These are phyloP conservation scores for Paratrypauchen microcephalus DNA, from an alignment of 2,797 vertebrate genomes.

Conservation along the genomic window DNA sequence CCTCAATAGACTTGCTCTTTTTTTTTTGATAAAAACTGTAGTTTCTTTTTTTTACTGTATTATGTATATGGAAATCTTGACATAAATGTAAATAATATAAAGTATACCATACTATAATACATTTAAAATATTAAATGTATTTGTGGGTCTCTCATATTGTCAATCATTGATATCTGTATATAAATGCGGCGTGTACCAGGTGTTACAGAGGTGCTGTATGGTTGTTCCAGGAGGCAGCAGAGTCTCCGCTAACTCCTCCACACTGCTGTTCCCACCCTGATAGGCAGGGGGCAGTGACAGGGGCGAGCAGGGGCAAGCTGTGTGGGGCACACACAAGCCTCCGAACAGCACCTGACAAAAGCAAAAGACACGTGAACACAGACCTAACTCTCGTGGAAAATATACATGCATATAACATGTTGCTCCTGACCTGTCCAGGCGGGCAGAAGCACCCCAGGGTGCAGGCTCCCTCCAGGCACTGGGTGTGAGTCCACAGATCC, in stretches of 20 bases:
- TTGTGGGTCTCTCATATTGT: not conserved
- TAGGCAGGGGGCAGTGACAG: constrained; percentile 54
- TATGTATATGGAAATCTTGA: too few species aligned
- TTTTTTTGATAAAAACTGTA: too few species aligned
- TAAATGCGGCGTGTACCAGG: constrained; percentile 72
- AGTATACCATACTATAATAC: too few species aligned
- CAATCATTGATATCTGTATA: not conserved
- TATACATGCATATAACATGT: not conserved
- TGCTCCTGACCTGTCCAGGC: constrained; percentile 72
- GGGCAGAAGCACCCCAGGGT: constrained; percentile 82
- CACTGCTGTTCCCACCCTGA: constrained; percentile 62
- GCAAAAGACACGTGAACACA: not conserved
- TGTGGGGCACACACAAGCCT: constrained; percentile 68
- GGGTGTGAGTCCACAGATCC: constrained; percentile 78
- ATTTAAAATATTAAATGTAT: too few species aligned
- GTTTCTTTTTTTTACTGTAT: too few species aligned
- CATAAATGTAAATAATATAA: too few species aligned
- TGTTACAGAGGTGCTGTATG: constrained; percentile 79
- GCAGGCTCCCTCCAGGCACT: constrained; percentile 79
- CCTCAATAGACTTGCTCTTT: too few species aligned
- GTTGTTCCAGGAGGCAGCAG: constrained; percentile 68
- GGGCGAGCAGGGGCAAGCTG: constrained; percentile 78
- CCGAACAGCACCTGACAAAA: constrained; percentile 74
- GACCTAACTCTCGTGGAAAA: not conserved
- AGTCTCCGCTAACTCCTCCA: constrained; percentile 51